Percentiles rank a stretch among this genome's conserved stretches.
Conservation (phyloP, 2,797 vertebrate species). For the Enteromius treurensis region DNA sequence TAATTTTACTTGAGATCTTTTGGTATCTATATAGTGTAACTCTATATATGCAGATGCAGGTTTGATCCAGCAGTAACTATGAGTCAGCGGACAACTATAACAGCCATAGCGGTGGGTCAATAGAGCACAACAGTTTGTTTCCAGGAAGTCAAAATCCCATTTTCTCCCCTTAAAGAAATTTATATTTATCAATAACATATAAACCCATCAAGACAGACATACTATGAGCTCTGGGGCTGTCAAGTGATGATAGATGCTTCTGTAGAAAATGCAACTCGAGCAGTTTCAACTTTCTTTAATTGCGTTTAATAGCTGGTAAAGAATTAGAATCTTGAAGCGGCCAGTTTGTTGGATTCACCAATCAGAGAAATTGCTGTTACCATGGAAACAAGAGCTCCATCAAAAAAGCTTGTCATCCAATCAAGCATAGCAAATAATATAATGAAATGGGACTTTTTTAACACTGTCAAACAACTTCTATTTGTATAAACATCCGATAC, state of each 20-base stretch:
- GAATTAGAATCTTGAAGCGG: neutral
- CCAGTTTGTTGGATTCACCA: neutral
- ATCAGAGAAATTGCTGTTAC: conserved; percentile 11
- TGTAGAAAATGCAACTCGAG: neutral
- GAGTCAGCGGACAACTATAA: no score
- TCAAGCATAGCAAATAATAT: neutral
- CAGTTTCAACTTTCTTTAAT: neutral
- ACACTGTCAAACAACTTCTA: neutral
- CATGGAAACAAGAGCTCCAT: neutral
- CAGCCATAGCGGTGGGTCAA: neutral
- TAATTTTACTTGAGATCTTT: neutral
- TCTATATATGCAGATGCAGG: no score
- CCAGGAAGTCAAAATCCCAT: neutral
- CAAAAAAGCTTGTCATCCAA: neutral
- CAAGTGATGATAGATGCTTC: neutral
- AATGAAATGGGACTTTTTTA: no score
- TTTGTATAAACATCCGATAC: neutral
- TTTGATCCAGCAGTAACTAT: neutral
- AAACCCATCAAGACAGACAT: neutral
- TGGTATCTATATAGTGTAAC: neutral
- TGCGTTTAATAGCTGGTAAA: neutral
- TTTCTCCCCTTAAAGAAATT: neutral
- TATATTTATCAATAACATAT: conserved; percentile 1
- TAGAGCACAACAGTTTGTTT: neutral
- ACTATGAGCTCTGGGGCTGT: neutral